These are phyloP conservation scores for Drosophila asahinai DNA, from an alignment of 1,140 invertebrate species.

Conservation along the genomic window DNA sequence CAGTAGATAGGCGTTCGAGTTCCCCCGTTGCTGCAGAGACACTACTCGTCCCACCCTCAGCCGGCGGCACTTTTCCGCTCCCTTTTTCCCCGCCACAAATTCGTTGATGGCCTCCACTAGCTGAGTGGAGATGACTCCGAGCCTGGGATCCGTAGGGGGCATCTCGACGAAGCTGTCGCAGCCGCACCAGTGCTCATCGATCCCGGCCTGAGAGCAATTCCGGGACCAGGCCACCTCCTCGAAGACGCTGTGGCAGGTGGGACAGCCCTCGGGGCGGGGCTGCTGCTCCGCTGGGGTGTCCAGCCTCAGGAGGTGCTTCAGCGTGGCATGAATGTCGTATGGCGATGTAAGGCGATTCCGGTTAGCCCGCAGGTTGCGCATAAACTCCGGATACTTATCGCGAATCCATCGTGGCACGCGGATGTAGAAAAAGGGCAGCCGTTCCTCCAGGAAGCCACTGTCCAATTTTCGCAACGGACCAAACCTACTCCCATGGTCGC, in stretches of 20 bases:
- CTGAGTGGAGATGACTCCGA: slow-evolving; percentile 84
- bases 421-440: slow-evolving; percentile 93
- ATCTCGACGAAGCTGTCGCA: slow-evolving; percentile 87
- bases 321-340: slow-evolving; percentile 92
- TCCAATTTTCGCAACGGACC: slow-evolving; percentile 88
- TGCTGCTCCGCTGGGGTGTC: slow-evolving; percentile 55
- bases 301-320: slow-evolving; percentile 85
- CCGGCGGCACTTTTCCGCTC: slow-evolving; percentile 38
- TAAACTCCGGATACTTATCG: slow-evolving; percentile 87
- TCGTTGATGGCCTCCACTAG: slow-evolving; percentile 85
- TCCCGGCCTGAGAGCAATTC: slow-evolving; percentile 89
- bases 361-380: slow-evolving; percentile 90
- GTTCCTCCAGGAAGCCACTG: slow-evolving; percentile 94
- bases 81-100: slow-evolving; percentile 41
- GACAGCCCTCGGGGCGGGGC: slow-evolving; percentile 84
- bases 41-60: slow-evolving; percentile 24
- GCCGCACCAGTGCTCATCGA: slow-evolving; percentile 92
- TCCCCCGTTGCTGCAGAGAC: slow-evolving; percentile 20
- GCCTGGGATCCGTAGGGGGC: slow-evolving; percentile 64
- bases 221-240: slow-evolving; percentile 87
- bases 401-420: slow-evolving; percentile 91
- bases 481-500: slow-evolving; percentile 97
- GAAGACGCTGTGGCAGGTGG: slow-evolving; percentile 89
- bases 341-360: slow-evolving; percentile 91
- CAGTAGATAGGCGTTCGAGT: slow-evolving; percentile 18